Evolutionary conservation across 53 echinoderm and acorn worm species (phyloP), one percentile per base, ranked within the genome.

Genomic region (Astropecten irregularis): DNA sequence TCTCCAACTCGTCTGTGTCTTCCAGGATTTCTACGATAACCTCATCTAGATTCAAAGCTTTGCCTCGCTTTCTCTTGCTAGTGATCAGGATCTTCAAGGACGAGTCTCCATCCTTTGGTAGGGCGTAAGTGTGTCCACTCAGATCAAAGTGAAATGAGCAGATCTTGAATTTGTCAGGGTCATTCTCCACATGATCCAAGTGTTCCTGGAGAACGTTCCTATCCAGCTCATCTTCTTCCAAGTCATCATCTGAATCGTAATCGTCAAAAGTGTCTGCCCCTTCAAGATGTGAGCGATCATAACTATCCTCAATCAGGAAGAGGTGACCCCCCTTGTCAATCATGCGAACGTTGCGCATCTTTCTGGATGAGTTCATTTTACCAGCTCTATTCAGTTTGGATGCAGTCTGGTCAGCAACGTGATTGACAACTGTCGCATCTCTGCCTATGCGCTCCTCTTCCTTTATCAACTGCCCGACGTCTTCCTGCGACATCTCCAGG

Each of bases 141-240:
- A 76, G 48, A 71, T 95, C 95, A 84, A 88, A 91, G 50, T 89
- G 90, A 73, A 93, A 86, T 23, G 83, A 88, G 83, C 95, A 95
- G 39, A 93, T 55, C 55, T 92, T 94, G 84, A 76, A 96, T 29
- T 86, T 83, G 7, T 96, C 89, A 19, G 97, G 93, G 21, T 92
- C 85, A 23, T 73, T 49, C 4, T 76, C 29, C 0, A 84, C 86
- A 18, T 77, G 66, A 29, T 82, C 74, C 22, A 87, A 67, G 50
- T 74, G 89, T 33, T 91, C 72, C 37, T 88, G 84, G 35, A 69
- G 52, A 2, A 77, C 47, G 9, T 57, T 37, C 16, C 77, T 77
- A 56, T 84, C 89, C 67, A 85, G 46, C n/a, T 14, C 18, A 26
- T 73, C 82, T 37, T 85, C 72, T 36, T 90, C 83, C 10, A 83